Percentiles rank a stretch among this genome's conserved stretches.
Evolutionary conservation across 2,797 vertebrate genomes (phyloP).

Genomic region (Enteromius paludinosus): DNA sequence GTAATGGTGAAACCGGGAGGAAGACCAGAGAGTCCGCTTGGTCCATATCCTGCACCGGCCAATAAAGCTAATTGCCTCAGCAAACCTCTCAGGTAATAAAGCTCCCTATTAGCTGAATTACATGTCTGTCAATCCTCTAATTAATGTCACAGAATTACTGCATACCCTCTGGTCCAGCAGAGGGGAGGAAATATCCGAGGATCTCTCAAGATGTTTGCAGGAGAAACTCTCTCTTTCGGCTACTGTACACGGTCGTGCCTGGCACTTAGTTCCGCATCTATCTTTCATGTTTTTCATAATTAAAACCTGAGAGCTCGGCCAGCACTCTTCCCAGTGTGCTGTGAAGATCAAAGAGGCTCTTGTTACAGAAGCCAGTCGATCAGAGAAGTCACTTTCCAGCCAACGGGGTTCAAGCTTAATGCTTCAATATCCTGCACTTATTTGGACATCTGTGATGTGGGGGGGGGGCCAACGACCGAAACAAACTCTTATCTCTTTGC

Average conservation of each 20-base stretch:
- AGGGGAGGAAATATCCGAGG: conserved; percentile 25
- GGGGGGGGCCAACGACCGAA: conserved; percentile 7
- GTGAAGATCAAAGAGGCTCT: conserved; percentile 79
- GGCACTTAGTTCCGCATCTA: conserved; percentile 77
- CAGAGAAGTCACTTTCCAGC: conserved; percentile 71
- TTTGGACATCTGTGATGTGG: conserved; percentile 54
- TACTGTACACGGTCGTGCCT: conserved; percentile 67
- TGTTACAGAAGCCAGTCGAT: conserved; percentile 79
- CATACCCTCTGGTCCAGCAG: conserved; percentile 35
- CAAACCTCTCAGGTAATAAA: conserved; percentile 81
- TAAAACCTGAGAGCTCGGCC: conserved; percentile 77
- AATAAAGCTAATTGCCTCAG: conserved; percentile 81
- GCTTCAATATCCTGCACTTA: conserved; percentile 74
- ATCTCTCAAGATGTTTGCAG: conserved; percentile 48
- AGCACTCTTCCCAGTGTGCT: conserved; percentile 68
- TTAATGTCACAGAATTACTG: conserved; percentile 75
- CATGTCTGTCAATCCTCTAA: conserved; percentile 81
- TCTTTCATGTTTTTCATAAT: conserved; percentile 84
- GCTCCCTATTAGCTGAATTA: conserved; percentile 79
- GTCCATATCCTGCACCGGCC: conserved; percentile 77
- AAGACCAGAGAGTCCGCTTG: conserved; percentile 73
- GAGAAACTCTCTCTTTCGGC: conserved; percentile 58
- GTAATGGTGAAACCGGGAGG: conserved; percentile 69
- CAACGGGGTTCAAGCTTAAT: conserved; percentile 69
- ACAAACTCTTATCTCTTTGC: neutral